These are phyloP conservation scores for Tryphoninae sp. DNA, from an alignment of 2,888 invertebrate species.

Conservation along the genomic window DNA sequence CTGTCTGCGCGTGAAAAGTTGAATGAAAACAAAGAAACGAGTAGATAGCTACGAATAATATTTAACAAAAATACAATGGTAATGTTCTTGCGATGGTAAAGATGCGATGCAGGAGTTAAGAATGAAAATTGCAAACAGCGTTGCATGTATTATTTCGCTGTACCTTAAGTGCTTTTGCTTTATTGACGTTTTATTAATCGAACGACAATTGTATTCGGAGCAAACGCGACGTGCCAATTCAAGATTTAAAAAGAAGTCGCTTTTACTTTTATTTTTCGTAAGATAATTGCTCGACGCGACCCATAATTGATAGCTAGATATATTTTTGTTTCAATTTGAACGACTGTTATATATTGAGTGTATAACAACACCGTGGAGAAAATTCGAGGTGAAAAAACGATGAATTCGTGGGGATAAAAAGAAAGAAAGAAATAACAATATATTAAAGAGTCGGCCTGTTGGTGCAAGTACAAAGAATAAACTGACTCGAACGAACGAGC, in stretches of 20 bases:
- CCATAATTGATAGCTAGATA: not conserved
- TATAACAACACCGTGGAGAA: slow-evolving; percentile 25
- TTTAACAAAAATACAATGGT: not conserved
- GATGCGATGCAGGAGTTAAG: not conserved
- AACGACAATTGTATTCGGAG: slow-evolving; percentile 46
- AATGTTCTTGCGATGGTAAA: slow-evolving; percentile 30
- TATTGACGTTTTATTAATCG: slow-evolving; percentile 36
- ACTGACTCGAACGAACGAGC: slow-evolving; percentile 56
- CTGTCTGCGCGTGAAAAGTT: not conserved
- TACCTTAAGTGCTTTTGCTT: slow-evolving; percentile 52
- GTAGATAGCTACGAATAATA: not conserved
- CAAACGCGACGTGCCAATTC: slow-evolving; percentile 30
- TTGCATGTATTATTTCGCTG: slow-evolving; percentile 27
- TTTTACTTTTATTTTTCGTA: not conserved
- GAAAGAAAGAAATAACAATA: slow-evolving; percentile 15
- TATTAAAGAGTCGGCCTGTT: slow-evolving; percentile 62
- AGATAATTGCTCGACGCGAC: not conserved
- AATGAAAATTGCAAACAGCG: not conserved
- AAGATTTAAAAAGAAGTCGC: slow-evolving; percentile 17
- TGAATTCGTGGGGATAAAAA: slow-evolving; percentile 26
- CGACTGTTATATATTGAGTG: slow-evolving; percentile 36
- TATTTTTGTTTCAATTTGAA: slow-evolving; percentile 18
- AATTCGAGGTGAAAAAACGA: slow-evolving; percentile 13
- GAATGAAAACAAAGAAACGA: not conserved
- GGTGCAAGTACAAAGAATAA: slow-evolving; percentile 65